phyloP scores from a whole-genome alignment of 2,113 vertebrate genomes.

The Plecturocebus donacophilus region DNA sequence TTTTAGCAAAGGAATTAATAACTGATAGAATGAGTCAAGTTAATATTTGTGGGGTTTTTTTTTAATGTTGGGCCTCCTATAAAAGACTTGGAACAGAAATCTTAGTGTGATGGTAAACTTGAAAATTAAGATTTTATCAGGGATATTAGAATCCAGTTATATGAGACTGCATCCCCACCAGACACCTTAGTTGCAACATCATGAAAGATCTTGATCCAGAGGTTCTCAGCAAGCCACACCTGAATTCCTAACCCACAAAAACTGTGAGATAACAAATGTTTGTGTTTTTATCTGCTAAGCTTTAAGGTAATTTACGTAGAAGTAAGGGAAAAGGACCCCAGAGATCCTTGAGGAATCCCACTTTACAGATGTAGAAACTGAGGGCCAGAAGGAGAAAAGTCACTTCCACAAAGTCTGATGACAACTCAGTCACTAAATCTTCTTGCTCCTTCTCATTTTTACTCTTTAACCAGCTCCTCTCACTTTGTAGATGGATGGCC shows the following conservation, averaged over 20 bases:
- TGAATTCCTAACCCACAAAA: no score
- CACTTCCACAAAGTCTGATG: not conserved
- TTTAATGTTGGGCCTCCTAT: not conserved
- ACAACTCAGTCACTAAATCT: not conserved
- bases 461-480: not conserved
- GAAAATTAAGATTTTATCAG: not conserved
- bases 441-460: constrained; percentile 19
- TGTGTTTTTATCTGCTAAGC: not conserved
- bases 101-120: not conserved
- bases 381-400: not conserved
- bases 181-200: no score
- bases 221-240: no score
- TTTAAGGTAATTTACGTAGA: not conserved
- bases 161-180: no score
- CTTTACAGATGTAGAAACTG: not conserved
- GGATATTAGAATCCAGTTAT: not conserved
- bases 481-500: not conserved
- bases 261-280: no score
- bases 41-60: not conserved
- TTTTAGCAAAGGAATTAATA: not conserved
- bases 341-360: not conserved
- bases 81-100: not conserved
- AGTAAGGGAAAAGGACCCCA: not conserved
- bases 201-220: no score
- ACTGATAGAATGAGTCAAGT: not conserved